A percentile compares a stretch with the other conserved stretches of the same genome.
Conservation (phyloP, 2,797 vertebrate genomes). For the Trichosurus vulpecula region DNA sequence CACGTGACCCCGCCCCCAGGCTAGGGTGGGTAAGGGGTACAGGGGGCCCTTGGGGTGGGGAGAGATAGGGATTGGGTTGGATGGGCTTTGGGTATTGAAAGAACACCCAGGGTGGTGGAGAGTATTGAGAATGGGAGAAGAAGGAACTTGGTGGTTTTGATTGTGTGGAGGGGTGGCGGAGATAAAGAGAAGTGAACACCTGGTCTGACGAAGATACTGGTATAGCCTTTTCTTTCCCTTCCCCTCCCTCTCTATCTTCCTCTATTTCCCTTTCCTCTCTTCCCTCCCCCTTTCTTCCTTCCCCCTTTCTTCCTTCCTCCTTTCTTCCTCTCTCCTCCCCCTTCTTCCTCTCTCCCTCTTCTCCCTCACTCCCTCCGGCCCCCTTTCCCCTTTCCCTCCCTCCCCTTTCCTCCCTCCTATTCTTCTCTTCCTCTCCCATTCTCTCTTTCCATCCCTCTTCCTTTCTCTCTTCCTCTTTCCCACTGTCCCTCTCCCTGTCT, state of each 20-base stretch:
- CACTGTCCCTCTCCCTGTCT: not conserved
- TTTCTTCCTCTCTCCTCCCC: too few relatives aligned
- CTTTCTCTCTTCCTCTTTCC: not conserved
- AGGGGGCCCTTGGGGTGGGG: not conserved
- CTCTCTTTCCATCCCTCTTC: too few relatives aligned
- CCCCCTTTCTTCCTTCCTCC: fast-evolving
- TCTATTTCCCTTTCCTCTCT: not conserved
- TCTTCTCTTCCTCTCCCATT: too few relatives aligned
- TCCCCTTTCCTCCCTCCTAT: not conserved
- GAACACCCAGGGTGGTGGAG: too few relatives aligned
- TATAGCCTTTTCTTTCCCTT: not conserved
- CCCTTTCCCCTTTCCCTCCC: too few relatives aligned
- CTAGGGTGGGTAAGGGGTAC: not conserved
- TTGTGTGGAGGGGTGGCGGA: not conserved
- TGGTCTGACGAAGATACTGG: not conserved
- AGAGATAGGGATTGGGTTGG: not conserved
- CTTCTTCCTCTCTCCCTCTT: not conserved
- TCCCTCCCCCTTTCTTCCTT: not conserved
- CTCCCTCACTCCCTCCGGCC: fast-evolving
- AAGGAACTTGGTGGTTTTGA: not conserved
- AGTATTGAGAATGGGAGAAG: not conserved
- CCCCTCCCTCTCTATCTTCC: not conserved
- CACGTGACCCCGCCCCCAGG: not conserved
- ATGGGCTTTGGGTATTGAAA: not conserved
- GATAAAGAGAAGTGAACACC: not conserved